phyloP scores from a whole-genome alignment of 2,797 vertebrate genomes.

The Salarias fasciatus region DNA sequence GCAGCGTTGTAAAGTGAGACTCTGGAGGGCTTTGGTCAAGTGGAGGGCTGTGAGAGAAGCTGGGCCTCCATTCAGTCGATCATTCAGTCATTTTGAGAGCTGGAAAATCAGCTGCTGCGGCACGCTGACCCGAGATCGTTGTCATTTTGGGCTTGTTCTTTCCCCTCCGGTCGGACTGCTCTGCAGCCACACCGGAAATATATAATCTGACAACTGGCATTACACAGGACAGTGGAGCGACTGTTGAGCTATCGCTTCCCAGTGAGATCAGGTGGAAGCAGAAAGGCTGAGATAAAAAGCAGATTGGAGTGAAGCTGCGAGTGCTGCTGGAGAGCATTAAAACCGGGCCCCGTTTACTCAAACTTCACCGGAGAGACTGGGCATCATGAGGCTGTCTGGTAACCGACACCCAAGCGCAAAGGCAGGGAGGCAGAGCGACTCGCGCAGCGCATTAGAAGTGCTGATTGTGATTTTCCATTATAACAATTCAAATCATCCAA shows the following conservation, averaged over 20 bases:
- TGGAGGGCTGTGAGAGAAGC: constrained; percentile 6
- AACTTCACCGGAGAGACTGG: constrained; percentile 6
- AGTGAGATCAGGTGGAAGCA: constrained; percentile 42
- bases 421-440: neutral
- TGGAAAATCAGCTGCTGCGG: constrained; percentile 38
- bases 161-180: constrained; percentile 67
- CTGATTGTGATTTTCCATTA: constrained; percentile 11
- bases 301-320: constrained; percentile 10
- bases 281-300: neutral
- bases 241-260: constrained; percentile 26
- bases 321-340: constrained; percentile 8
- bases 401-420: constrained; percentile 6
- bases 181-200: constrained; percentile 61
- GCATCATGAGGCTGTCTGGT: constrained; percentile 10
- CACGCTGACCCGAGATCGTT: constrained; percentile 32
- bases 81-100: constrained; percentile 41
- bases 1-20: constrained; percentile 4
- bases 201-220: constrained; percentile 72
- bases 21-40: constrained; percentile 15
- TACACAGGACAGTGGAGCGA: constrained; percentile 53
- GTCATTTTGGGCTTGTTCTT: constrained; percentile 45
- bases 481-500: constrained; percentile 22
- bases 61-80: constrained; percentile 26
- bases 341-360: constrained; percentile 4
- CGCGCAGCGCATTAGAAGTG: constrained; percentile 5